These are phyloP conservation scores for Chlamydotis undulata DNA, from an alignment of 2,113 vertebrate species.

Conservation along the genomic window DNA sequence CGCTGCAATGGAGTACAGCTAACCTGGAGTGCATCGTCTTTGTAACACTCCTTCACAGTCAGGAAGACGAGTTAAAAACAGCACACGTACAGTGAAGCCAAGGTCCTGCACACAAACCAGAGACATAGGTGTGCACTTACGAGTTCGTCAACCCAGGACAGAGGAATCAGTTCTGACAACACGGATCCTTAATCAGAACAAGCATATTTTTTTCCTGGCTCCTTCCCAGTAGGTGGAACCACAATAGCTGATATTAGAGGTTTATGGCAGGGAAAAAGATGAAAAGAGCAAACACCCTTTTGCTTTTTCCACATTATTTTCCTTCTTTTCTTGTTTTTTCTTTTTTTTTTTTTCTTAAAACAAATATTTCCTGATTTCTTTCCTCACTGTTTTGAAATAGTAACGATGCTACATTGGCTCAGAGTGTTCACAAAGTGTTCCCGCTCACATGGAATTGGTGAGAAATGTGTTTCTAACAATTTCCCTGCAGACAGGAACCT, in stretches of 20 bases:
- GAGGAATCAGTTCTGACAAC: not conserved
- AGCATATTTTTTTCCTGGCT: not conserved
- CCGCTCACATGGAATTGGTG: not conserved
- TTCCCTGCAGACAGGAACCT: not conserved
- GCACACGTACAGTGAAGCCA: accelerated
- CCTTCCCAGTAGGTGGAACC: not conserved
- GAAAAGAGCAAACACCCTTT: not conserved
- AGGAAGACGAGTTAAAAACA: not conserved
- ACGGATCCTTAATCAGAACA: not conserved
- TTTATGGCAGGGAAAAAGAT: not conserved
- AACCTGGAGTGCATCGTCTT: not conserved
- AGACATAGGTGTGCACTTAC: accelerated
- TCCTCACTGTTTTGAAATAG: not conserved
- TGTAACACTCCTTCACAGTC: not conserved
- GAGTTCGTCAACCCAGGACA: not conserved
- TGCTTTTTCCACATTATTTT: not conserved
- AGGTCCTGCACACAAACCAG: not conserved
- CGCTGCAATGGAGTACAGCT: not conserved
- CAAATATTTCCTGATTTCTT: not conserved
- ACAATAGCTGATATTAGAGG: not conserved
- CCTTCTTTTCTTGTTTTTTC: accelerated
- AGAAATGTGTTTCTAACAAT: not conserved
- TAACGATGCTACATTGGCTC: not conserved
- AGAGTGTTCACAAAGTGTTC: not conserved
- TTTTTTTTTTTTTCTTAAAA: not conserved